Evolutionary conservation across 2,797 vertebrate species (phyloP), one percentile per base, ranked within the genome.

Genomic region (Galago senegalensis): DNA sequence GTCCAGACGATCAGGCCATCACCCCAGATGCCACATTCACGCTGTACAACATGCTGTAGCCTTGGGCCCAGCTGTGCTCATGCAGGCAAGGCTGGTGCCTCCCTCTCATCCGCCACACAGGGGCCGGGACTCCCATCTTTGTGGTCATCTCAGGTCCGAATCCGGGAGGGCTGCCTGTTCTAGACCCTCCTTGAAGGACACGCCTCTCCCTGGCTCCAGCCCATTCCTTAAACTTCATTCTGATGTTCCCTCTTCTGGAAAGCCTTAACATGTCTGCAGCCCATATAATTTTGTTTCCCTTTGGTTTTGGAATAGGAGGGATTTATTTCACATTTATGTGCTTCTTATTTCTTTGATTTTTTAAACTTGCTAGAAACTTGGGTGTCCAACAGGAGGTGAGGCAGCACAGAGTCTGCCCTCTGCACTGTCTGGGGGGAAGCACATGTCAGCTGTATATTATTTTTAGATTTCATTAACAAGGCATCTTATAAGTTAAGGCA

Each of bases 81-180:
- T 2, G 65, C 10, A 4, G 53, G 29, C 9, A 7, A 9, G 2
- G 53, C 29, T 27, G 29, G 10, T 1, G 2, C 16, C 29, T 25
- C 34, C 9, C 18, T 37, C 77, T 29, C 29, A 46, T 13, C 18
- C 40, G n/a, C 0, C 6, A 2, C 0, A 2, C 0, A 10, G 29
- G 49, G 11, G 2, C 16, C 5, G 17, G 23, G 9, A 8, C 40
- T 20, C 31, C 7, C 17, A 1, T 1, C 31, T 37, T 3, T 20
- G 16, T 2, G 34, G 29, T 12, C 16, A 1, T 3, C 4, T 2
- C 4, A 25, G 40, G 21, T 21, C 31, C 40, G 6, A 29, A 13
- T 34, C 23, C 79, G 9, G 23, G 31, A 61, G 56, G 31, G 37
- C 40, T 5, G 7, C 40, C 25, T 37, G 53, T 29, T 43, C 63